Conservation (phyloP, 2,888 invertebrate species). For the Hybos culiciformis region DNA sequence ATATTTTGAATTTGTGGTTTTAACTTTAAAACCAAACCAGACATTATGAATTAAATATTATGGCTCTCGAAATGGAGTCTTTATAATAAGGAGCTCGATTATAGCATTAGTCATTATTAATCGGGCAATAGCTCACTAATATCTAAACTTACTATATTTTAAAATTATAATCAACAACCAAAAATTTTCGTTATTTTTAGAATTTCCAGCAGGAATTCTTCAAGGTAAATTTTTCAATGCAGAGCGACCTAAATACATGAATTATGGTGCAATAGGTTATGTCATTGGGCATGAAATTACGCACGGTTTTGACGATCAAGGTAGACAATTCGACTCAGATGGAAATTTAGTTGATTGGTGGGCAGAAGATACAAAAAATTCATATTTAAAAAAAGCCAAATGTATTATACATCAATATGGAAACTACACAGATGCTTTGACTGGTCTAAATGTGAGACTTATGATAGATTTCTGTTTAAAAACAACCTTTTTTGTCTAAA, state of each 20-base stretch:
- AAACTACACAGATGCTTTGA: slow-evolving; percentile 70
- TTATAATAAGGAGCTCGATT: too few species aligned
- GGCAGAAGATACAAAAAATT: slow-evolving; percentile 67
- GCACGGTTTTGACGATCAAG: slow-evolving; percentile 79
- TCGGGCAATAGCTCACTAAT: too few species aligned
- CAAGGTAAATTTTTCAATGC: slow-evolving; percentile 86
- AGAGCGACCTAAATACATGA: slow-evolving; percentile 80
- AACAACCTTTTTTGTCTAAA: not conserved
- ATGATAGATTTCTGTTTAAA: not conserved
- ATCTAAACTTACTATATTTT: not conserved
- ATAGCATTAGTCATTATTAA: too few species aligned
- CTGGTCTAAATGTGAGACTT: slow-evolving; percentile 39
- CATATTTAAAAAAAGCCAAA: slow-evolving; percentile 69
- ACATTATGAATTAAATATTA: not conserved
- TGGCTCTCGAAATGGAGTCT: too few species aligned
- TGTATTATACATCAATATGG: slow-evolving; percentile 91
- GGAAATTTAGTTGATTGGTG: slow-evolving; percentile 92
- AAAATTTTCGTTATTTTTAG: slow-evolving; percentile 36
- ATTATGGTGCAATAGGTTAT: slow-evolving; percentile 82
- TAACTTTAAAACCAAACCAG: too few species aligned
- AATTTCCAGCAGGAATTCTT: slow-evolving; percentile 85
- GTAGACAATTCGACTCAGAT: slow-evolving; percentile 81
- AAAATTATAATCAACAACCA: not conserved
- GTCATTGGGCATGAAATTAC: slow-evolving; percentile 89
- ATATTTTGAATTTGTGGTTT: too few species aligned